phyloP scores from a whole-genome alignment of 2,113 vertebrate species.

The Fregetta grallaria region DNA sequence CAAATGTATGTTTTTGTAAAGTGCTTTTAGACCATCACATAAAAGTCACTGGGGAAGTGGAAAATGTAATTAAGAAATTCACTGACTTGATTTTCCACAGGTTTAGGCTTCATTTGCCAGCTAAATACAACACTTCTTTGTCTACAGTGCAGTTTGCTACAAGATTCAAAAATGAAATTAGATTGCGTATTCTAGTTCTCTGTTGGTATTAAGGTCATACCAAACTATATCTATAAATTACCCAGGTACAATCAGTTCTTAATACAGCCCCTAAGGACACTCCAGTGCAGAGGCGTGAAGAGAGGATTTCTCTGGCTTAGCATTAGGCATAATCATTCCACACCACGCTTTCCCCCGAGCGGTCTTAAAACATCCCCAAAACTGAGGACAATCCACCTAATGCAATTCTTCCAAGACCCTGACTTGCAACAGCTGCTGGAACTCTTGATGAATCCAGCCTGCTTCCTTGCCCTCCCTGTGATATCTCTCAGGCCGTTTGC shows the following conservation, averaged over 20 bases:
- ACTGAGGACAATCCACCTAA: background rate
- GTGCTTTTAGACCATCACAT: slow-evolving; percentile 46
- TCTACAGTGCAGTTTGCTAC: slow-evolving; percentile 16
- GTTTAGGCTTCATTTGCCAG: slow-evolving; percentile 55
- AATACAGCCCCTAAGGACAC: slow-evolving; percentile 47
- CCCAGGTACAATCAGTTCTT: slow-evolving; percentile 26
- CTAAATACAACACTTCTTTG: slow-evolving; percentile 45
- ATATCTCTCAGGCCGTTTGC: background rate
- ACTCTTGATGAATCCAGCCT: background rate
- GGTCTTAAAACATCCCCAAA: background rate
- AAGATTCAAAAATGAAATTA: slow-evolving; percentile 62
- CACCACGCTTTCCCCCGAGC: background rate
- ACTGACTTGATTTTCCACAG: slow-evolving; percentile 54
- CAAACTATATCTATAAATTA: slow-evolving; percentile 56
- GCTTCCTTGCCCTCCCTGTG: background rate
- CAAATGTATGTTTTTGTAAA: slow-evolving; percentile 35
- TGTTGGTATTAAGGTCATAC: slow-evolving; percentile 61
- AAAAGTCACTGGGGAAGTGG: slow-evolving; percentile 47
- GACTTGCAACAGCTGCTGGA: background rate
- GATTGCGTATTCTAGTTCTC: slow-evolving; percentile 50
- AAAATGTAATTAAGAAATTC: slow-evolving; percentile 61
- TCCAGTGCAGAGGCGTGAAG: slow-evolving; percentile 15
- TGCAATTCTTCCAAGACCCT: background rate
- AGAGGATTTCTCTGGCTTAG: slow-evolving; percentile 50
- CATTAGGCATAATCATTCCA: slow-evolving; percentile 6